Evolutionary conservation across 2,797 vertebrate species (phyloP), one percentile per base, ranked within the genome.

Genomic region (Cryptoblepharus egeriae): DNA sequence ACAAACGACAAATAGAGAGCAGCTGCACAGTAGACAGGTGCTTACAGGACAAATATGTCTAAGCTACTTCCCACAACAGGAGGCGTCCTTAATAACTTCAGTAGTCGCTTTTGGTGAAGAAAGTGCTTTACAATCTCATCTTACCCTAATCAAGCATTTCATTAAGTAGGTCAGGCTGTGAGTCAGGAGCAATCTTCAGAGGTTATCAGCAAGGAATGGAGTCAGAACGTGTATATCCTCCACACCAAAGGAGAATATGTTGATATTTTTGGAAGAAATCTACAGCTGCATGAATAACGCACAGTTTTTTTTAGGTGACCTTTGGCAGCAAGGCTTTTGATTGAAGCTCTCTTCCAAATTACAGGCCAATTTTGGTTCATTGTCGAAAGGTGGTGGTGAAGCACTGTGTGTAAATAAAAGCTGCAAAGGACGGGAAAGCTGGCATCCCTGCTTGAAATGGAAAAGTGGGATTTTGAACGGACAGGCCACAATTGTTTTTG

Each of bases 401-500:
- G 68, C 42, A 57, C 74, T 61, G 45, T 0, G 0, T 8, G 1
- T 0, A 69, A 80, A 75, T 82, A 32, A 18, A 90, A 90, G 85
- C 80, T 91, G 84, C 79, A 75, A 75, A 83, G 75, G 80, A 70
- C 26, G 57, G 45, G 45, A 61, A 80, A 64, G 65, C 3, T 65
- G 30, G n/a, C 0, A 0, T 60, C 85, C 32, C 49, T 1, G 2
- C 0, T 0, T 82, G 68, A 86, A 90, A 79, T 80, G 86, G 83
- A 28, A 1, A 82, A 32, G 24, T 80, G 67, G 74, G 67, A 26
- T 85, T 87, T 11, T 42, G 78, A 84, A 77, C 81, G 76, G 81
- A 82, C 83, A 88, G 82, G 74, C 91, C 77, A 63, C 63, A 85
- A 88, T 71, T 91, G 84, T 90, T 81, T 88, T 86, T 74, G 78